Conservation (phyloP, 2,113 vertebrate species). For the Drymodes brunneopygia region DNA sequence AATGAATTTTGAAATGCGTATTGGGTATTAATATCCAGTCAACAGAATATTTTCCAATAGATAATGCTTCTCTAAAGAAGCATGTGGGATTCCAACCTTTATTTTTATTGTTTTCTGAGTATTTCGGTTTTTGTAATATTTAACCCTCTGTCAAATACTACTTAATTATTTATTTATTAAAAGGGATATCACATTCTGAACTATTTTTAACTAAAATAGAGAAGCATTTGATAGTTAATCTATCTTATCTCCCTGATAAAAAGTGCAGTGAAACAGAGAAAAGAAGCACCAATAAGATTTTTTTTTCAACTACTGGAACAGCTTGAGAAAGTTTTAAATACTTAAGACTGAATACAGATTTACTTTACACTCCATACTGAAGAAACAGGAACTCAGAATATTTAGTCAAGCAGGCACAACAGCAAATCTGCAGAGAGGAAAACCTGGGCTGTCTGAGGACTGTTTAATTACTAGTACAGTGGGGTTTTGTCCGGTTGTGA, state of each 20-base stretch:
- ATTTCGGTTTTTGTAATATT: neutral
- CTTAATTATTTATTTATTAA: neutral
- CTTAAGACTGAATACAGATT: neutral
- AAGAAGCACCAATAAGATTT: neutral
- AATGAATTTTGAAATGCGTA: neutral
- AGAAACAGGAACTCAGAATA: neutral
- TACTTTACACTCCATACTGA: neutral
- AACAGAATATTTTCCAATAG: neutral
- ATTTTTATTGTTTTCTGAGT: neutral
- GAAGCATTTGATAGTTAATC: neutral
- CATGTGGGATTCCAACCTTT: neutral
- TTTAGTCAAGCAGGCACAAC: neutral
- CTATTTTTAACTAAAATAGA: neutral
- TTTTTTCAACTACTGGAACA: neutral
- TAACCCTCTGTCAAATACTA: neutral
- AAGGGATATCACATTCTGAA: neutral
- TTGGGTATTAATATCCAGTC: neutral
- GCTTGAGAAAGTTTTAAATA: neutral
- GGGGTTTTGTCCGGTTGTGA: fast-evolving
- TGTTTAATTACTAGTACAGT: neutral
- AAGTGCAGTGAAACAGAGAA: neutral
- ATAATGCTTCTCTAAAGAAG: neutral
- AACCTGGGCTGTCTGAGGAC: neutral
- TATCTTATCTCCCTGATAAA: neutral
- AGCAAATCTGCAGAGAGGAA: neutral